Percentiles rank a stretch among this genome's conserved stretches.
phyloP scores from a whole-genome alignment of 2,797 vertebrate genomes.

The Myripristis murdjan region DNA sequence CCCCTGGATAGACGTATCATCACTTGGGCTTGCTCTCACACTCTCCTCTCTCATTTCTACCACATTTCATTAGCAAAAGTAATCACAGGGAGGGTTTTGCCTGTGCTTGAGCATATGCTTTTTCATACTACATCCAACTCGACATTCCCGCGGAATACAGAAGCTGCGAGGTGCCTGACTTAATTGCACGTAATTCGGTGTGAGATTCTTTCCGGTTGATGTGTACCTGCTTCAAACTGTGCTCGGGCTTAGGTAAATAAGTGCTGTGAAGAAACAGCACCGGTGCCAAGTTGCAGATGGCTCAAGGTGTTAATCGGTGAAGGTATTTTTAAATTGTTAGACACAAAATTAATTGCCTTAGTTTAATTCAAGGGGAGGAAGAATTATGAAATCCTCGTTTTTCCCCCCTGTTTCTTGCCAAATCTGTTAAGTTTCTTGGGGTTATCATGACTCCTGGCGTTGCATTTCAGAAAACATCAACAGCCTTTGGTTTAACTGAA shows the following conservation, averaged over 20 bases:
- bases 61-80: conserved; percentile 16
- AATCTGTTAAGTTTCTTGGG: conserved; percentile 37
- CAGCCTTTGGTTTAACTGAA: conserved; percentile 67
- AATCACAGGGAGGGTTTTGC: not conserved
- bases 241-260: conserved; percentile 18
- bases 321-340: conserved; percentile 52
- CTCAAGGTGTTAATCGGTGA: conserved; percentile 51
- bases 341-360: conserved; percentile 38
- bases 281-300: conserved; percentile 5
- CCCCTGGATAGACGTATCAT: conserved; percentile 46
- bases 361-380: conserved; percentile 36
- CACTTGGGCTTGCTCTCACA: conserved; percentile 29
- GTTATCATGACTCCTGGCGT: conserved; percentile 62
- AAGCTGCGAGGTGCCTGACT: conserved; percentile 10
- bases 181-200: conserved; percentile 14
- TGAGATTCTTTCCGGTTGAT: conserved; percentile 1
- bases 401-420: conserved; percentile 32
- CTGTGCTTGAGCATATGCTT: conserved; percentile 1
- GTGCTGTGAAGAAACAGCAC: conserved; percentile 35
- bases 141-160: not conserved
- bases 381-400: conserved; percentile 36
- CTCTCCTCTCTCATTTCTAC: conserved; percentile 33
- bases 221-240: conserved; percentile 16
- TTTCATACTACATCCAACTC: conserved; percentile 3
- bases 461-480: conserved; percentile 64